Evolutionary conservation across 2,113 vertebrate genomes (phyloP).

Genomic region (Serilophus lunatus): DNA sequence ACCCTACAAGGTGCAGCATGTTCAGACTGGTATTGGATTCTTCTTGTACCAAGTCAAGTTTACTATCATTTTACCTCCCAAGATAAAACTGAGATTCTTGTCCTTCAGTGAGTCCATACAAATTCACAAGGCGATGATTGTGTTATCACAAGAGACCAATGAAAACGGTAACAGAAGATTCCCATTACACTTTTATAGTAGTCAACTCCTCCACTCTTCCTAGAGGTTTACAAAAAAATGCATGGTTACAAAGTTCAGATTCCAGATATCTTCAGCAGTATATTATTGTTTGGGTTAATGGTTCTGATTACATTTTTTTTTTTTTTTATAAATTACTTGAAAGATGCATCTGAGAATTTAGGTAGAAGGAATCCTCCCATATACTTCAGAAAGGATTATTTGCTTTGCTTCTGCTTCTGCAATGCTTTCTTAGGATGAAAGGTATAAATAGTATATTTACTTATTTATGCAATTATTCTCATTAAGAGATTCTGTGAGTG

Average conservation of each 20-base stretch:
- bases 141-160: not conserved
- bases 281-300: not conserved
- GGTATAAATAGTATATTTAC: not conserved
- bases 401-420: not conserved
- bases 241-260: not conserved
- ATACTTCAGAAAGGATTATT: not conserved
- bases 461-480: not conserved
- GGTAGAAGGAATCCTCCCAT: not conserved
- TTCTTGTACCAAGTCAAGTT: not conserved
- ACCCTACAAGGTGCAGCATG: not conserved
- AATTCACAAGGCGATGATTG: not conserved
- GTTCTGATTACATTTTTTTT: not conserved
- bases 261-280: not conserved
- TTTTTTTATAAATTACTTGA: accelerated
- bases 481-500: not conserved
- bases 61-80: not conserved
- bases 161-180: not conserved
- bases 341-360: not conserved
- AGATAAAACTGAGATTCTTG: not conserved
- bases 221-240: not conserved
- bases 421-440: not conserved
- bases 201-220: not conserved
- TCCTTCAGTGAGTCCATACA: not conserved
- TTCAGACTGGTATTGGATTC: not conserved
- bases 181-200: not conserved